Conservation (phyloP, 2,888 invertebrate genomes). For the Phaonia tiefii region DNA sequence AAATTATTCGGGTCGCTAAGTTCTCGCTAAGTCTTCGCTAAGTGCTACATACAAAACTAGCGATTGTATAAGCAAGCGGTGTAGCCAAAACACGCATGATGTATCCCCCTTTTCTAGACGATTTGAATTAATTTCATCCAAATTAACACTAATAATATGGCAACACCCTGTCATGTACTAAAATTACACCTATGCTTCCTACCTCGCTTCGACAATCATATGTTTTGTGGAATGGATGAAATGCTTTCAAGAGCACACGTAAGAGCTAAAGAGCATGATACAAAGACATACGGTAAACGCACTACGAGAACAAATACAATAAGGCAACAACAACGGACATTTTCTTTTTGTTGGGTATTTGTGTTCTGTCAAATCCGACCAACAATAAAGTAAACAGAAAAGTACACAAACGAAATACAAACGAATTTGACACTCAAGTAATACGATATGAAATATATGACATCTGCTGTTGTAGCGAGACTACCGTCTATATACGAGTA, state of each 20-base stretch:
- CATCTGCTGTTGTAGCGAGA: no score
- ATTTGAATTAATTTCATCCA: no score
- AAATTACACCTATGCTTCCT: not conserved
- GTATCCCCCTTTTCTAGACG: no score
- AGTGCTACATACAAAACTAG: no score
- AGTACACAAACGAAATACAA: constrained; percentile 43
- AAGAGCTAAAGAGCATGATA: constrained; percentile 1
- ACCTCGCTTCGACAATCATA: not conserved
- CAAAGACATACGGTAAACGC: constrained; percentile 14
- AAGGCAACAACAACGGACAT: constrained; percentile 7
- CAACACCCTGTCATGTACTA: not conserved
- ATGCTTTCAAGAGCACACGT: constrained; percentile 15
- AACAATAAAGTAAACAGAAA: constrained; percentile 27
- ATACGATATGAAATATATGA: constrained; percentile 60
- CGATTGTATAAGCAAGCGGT: no score
- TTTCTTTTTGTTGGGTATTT: no score
- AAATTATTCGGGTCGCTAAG: no score
- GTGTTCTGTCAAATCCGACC: not conserved
- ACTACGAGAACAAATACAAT: constrained; percentile 21
- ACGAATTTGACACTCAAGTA: constrained; percentile 28
- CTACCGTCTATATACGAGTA: no score
- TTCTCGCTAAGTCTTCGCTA: no score
- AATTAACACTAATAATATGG: no score
- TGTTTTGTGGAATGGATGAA: not conserved
- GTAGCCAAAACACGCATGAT: no score